phyloP scores from a whole-genome alignment of 2,113 vertebrate species.

The Carlito syrichta region DNA sequence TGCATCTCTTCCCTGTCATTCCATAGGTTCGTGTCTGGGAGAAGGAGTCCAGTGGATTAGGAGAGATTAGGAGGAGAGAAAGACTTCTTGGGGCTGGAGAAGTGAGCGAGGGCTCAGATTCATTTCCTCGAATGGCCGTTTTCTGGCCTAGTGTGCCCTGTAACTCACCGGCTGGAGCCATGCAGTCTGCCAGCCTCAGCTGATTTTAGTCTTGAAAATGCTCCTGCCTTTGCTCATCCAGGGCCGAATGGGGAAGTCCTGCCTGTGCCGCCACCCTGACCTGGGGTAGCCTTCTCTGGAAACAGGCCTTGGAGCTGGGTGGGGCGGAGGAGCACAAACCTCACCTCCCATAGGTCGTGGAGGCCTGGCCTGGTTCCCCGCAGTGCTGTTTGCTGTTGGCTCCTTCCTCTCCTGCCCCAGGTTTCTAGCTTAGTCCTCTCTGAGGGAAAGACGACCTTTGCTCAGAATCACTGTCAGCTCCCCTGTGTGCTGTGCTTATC shows the following conservation, averaged over 20 bases:
- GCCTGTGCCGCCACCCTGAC: not conserved
- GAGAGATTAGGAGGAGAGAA: not conserved
- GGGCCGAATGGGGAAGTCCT: slow-evolving; percentile 42
- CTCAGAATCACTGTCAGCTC: not conserved
- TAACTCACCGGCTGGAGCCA: not conserved
- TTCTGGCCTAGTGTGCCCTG: not conserved
- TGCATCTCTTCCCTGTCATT: not conserved
- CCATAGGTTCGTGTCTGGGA: not conserved
- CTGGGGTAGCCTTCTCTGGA: not conserved
- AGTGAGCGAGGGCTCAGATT: not conserved
- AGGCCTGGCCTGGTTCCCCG: too few species aligned
- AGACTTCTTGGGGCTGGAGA: not conserved
- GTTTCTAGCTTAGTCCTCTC: slow-evolving; percentile 23
- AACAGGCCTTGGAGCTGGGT: not conserved
- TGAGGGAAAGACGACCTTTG: slow-evolving; percentile 2
- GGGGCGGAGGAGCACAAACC: not conserved
- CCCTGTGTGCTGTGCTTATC: not conserved
- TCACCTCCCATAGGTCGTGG: too few species aligned
- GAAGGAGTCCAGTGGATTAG: not conserved
- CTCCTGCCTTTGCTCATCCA: not conserved
- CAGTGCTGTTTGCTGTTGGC: not conserved
- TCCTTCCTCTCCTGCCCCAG: not conserved
- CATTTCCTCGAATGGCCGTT: not conserved
- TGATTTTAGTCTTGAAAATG: slow-evolving; percentile 19
- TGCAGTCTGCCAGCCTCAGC: not conserved